phyloP scores from a whole-genome alignment of 2,113 vertebrate genomes.

The Apodemus speciosus region DNA sequence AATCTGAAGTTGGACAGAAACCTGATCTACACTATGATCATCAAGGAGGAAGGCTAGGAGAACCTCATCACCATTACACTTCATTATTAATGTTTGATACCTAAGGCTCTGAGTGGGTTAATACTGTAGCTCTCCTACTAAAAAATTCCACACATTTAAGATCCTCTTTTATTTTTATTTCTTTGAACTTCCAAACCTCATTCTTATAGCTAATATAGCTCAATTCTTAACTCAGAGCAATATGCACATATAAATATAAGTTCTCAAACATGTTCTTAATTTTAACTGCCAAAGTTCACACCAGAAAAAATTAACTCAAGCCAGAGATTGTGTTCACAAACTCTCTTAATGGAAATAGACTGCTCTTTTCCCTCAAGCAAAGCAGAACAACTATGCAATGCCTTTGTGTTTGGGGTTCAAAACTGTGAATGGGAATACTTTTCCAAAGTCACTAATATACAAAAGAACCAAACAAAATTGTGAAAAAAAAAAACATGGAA shows the following conservation, averaged over 20 bases:
- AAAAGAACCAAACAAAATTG: constrained; percentile 70
- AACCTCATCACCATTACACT: not conserved
- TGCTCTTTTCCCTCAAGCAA: constrained; percentile 69
- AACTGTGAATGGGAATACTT: constrained; percentile 71
- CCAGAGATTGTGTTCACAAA: constrained; percentile 64
- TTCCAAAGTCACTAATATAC: constrained; percentile 65
- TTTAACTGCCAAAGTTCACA: constrained; percentile 55
- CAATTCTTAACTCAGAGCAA: constrained; percentile 52
- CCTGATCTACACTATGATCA: constrained; percentile 51
- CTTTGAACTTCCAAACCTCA: constrained; percentile 54
- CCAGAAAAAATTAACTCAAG: constrained; percentile 65
- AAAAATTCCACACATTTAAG: not conserved
- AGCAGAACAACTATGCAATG: constrained; percentile 53
- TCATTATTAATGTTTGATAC: constrained; percentile 35
- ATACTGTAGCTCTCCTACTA: not conserved
- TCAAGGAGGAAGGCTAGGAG: constrained; percentile 32
- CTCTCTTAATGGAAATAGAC: constrained; percentile 62
- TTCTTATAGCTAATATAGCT: constrained; percentile 6
- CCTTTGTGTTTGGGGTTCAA: constrained; percentile 60
- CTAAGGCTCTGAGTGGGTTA: not conserved
- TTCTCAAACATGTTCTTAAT: constrained; percentile 10
- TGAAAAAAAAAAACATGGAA: constrained; percentile 57
- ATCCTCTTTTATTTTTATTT: constrained; percentile 31
- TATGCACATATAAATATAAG: constrained; percentile 25
- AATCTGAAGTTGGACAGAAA: constrained; percentile 68